Evolutionary conservation across 2,888 invertebrate genomes (phyloP).

Genomic region (Xestia c-nigrum): DNA sequence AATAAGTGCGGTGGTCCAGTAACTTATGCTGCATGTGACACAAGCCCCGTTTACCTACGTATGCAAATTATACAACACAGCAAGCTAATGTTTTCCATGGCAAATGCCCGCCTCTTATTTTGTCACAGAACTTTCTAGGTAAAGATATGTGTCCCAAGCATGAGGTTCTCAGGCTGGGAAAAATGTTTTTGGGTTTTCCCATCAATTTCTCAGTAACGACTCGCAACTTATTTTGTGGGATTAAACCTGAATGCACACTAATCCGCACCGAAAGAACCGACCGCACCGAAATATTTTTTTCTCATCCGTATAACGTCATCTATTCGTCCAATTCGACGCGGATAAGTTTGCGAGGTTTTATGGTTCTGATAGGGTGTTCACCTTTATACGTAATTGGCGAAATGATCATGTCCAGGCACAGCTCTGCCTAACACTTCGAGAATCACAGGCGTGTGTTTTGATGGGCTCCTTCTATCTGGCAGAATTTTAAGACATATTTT

Average conservation of each 20-base stretch:
- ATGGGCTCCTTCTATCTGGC: no score
- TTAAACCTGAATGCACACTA: no score
- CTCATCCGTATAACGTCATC: no score
- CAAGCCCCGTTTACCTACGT: background rate
- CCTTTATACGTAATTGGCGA: background rate
- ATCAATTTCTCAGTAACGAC: background rate
- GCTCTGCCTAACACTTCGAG: background rate
- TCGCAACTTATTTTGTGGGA: no score
- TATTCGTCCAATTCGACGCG: no score
- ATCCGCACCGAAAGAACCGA: no score
- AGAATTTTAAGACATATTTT: no score
- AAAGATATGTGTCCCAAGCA: no score
- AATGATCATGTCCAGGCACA: background rate
- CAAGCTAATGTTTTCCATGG: background rate
- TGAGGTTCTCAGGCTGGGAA: background rate
- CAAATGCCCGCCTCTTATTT: background rate
- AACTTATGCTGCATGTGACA: slow-evolving; percentile 6
- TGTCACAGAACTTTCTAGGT: background rate
- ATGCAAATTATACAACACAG: slow-evolving; percentile 22
- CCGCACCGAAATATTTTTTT: no score
- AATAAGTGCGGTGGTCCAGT: slow-evolving; percentile 23
- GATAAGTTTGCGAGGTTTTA: no score
- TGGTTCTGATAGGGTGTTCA: no score
- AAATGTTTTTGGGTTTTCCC: background rate
- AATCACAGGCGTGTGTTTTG: background rate